phyloP scores from a whole-genome alignment of 2,888 invertebrate species.

The Amiota minor region DNA sequence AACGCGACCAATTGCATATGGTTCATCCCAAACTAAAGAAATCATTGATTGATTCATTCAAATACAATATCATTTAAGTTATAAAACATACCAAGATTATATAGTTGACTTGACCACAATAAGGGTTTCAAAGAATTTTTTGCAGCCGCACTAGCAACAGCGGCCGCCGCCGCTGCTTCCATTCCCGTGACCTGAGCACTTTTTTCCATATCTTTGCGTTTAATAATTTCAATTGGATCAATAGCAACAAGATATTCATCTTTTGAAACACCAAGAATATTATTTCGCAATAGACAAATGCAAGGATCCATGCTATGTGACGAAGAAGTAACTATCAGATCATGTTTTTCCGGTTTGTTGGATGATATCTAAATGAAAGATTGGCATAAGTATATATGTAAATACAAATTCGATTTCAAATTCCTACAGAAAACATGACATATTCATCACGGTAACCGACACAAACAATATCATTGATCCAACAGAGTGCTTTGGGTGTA shows the following conservation, averaged over 20 bases:
- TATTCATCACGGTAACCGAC: slow-evolving; percentile 91
- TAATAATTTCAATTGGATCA: slow-evolving; percentile 78
- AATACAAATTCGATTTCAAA: neutral
- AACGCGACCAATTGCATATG: slow-evolving; percentile 90
- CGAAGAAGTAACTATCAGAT: slow-evolving; percentile 89
- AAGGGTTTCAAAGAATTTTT: slow-evolving; percentile 56
- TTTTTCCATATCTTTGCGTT: slow-evolving; percentile 50
- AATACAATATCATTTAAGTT: neutral
- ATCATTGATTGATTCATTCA: no score
- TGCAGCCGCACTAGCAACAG: slow-evolving; percentile 46
- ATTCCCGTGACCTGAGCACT: slow-evolving; percentile 28
- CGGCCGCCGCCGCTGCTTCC: slow-evolving; percentile 35
- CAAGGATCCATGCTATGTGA: slow-evolving; percentile 87
- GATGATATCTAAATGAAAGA: slow-evolving; percentile 58
- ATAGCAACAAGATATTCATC: slow-evolving; percentile 91
- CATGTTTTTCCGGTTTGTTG: slow-evolving; percentile 77
- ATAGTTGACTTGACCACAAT: slow-evolving; percentile 67
- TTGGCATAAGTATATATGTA: neutral
- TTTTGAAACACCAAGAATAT: slow-evolving; percentile 86
- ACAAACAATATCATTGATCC: slow-evolving; percentile 89
- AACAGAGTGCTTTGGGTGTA: slow-evolving; percentile 85
- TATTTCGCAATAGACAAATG: slow-evolving; percentile 84
- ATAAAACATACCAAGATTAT: slow-evolving; percentile 65
- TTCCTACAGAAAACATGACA: slow-evolving; percentile 81
- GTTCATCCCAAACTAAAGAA: slow-evolving; percentile 88